phyloP scores from a whole-genome alignment of 2,797 vertebrate species.

The Platyrinchus mystaceus region DNA sequence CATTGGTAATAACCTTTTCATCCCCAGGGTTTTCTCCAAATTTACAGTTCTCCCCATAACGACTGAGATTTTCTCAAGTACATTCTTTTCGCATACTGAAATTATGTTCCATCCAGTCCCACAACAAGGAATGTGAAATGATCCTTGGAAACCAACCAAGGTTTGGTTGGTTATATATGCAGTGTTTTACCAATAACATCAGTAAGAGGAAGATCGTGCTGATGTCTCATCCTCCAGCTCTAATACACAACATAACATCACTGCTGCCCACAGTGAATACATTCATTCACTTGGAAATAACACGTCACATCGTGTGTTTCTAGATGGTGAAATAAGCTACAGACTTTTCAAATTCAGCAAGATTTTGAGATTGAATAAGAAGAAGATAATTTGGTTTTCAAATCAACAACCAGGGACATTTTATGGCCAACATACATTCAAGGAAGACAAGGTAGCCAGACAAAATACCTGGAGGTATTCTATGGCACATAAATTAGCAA shows the following conservation, averaged over 20 bases:
- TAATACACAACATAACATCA: not conserved
- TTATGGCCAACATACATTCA: not conserved
- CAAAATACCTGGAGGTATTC: not conserved
- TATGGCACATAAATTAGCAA: not conserved
- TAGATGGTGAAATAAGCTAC: not conserved
- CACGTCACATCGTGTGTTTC: accelerated
- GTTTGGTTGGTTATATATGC: not conserved
- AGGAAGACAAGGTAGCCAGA: not conserved
- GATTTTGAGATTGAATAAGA: not conserved
- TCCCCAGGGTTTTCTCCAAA: not conserved
- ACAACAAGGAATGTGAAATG: not conserved
- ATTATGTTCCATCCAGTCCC: not conserved
- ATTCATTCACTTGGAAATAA: not conserved
- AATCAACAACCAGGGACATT: not conserved
- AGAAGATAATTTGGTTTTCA: not conserved
- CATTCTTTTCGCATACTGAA: not conserved
- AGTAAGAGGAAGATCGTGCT: not conserved
- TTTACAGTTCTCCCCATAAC: not conserved
- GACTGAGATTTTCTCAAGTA: not conserved
- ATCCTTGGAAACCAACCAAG: not conserved
- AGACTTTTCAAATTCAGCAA: not conserved
- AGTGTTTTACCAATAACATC: not conserved
- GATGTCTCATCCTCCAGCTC: not conserved
- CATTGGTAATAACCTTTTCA: not conserved
- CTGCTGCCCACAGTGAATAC: not conserved